These are phyloP conservation scores for Lepidochrysops patricia DNA, from an alignment of 2,888 invertebrate species.

Conservation along the genomic window DNA sequence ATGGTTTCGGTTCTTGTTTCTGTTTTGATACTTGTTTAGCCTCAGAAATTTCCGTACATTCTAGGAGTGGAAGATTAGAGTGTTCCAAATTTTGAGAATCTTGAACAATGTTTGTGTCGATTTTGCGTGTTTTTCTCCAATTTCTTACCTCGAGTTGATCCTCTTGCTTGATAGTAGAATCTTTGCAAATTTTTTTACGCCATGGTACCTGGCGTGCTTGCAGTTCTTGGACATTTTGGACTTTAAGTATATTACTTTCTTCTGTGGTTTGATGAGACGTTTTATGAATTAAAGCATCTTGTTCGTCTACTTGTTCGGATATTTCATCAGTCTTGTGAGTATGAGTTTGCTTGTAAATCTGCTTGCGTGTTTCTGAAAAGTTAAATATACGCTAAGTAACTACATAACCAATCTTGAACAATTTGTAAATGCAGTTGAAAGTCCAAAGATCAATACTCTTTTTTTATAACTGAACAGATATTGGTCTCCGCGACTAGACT, in stretches of 20 bases:
- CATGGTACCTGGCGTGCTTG: slow-evolving; percentile 50
- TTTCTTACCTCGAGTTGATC: slow-evolving; percentile 32
- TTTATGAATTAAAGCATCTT: slow-evolving; percentile 31
- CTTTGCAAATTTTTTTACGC: slow-evolving; percentile 40
- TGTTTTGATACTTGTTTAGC: slow-evolving; percentile 1
- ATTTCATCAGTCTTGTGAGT: slow-evolving; percentile 42
- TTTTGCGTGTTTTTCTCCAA: slow-evolving; percentile 36
- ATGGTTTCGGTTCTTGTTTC: slow-evolving; percentile 52
- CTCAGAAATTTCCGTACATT: slow-evolving; percentile 24
- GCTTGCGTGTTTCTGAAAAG: slow-evolving; percentile 44
- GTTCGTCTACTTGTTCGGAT: slow-evolving; percentile 29
- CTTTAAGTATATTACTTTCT: slow-evolving; percentile 52
- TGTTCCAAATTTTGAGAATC: slow-evolving; percentile 26
- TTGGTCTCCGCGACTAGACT: too few species aligned
- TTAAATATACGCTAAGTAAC: neutral
- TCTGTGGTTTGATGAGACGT: slow-evolving; percentile 49
- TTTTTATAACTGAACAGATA: too few species aligned
- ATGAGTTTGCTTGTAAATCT: slow-evolving; percentile 36
- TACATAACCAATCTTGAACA: too few species aligned
- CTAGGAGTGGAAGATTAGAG: slow-evolving; percentile 27
- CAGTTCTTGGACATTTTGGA: slow-evolving; percentile 44
- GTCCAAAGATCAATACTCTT: too few species aligned
- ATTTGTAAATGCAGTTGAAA: too few species aligned
- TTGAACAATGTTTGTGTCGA: slow-evolving; percentile 19
- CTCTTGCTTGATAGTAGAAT: slow-evolving; percentile 24